Base-by-base conservation (phyloP, 2,797 vertebrate genomes). In the Gallinago stenura region DNA sequence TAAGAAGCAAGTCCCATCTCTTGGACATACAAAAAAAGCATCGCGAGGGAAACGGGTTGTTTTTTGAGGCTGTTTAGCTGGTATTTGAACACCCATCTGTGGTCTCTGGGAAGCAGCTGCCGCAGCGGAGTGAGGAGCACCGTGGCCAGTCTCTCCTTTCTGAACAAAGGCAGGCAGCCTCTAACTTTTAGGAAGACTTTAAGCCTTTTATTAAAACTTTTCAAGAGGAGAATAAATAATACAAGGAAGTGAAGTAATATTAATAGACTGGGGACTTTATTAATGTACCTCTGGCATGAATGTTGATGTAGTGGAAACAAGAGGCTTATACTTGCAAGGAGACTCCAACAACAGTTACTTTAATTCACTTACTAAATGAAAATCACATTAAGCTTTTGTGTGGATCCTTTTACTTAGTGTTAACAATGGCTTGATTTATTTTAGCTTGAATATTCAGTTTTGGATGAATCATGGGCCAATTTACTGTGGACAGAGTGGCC, bases 331-430 rank as follows among this genome's bases (percentile, higher is more conserved):
- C 35, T 75, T 54, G 51, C 31, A 78, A 72, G 81, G 87, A 69
- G 45, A n/a, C 30, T 69, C 35, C 51, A 61, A 69, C 70, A 87
- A 83, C 41, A 65, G 69, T 83, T 75, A 58, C 75, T 87, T 87
- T 71, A 81, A 87, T 87, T 95, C 65, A 58, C 25, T 85, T 73
- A 65, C 26, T 85, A 91, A 91, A 85, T 85, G 76, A 75, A 89
- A 93, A 91, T 85, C 61, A 33, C 76, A 70, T 89, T 70, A 93
- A 65, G 85, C 77, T 73, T 61, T 88, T 61, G 81, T 88, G 46
- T 71, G 85, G 89, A 89, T 66, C 46, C 78, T 91, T 76, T 68
- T 87, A 76, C 72, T 75, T 75, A 79, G n/a, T 0, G 2, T 56
- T 86, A 89, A 54, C 53, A 13, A 57, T 43, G 37, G 3, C 43